phyloP scores from a whole-genome alignment of 2,797 vertebrate genomes.

The Lophotriccus pileatus region DNA sequence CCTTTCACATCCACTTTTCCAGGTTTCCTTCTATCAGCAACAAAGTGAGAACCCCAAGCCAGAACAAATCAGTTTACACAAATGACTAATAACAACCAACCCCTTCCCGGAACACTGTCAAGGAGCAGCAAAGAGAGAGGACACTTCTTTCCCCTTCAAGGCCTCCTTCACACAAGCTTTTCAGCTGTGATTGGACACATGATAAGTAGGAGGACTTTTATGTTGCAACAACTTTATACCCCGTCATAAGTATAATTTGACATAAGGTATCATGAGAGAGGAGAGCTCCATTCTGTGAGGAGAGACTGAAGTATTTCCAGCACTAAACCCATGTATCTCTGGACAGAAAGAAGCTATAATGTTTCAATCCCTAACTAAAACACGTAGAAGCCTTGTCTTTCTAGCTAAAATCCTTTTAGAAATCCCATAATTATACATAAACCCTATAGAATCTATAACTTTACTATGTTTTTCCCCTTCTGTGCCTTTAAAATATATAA shows the following conservation, averaged over 20 bases:
- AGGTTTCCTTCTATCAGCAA: neutral
- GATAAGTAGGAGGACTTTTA: neutral
- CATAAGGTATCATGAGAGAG: neutral
- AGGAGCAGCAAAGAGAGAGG: neutral
- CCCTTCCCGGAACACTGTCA: neutral
- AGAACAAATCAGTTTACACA: neutral
- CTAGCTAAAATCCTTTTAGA: neutral
- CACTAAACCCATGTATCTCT: neutral
- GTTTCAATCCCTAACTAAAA: neutral
- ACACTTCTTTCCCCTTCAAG: neutral
- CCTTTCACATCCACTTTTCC: neutral
- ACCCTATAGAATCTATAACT: neutral
- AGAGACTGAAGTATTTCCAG: neutral
- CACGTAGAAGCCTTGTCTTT: neutral
- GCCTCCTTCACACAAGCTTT: neutral
- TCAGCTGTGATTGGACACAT: neutral
- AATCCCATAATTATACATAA: neutral
- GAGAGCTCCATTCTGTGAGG: neutral
- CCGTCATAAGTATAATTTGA: neutral
- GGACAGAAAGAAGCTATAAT: neutral
- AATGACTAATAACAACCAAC: neutral
- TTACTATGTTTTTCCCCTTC: neutral
- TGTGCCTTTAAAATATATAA: neutral
- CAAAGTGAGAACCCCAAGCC: neutral
- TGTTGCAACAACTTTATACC: neutral